These are phyloP conservation scores for Pygoscelis antarcticus DNA, from an alignment of 2,113 vertebrate species.

Conservation along the genomic window DNA sequence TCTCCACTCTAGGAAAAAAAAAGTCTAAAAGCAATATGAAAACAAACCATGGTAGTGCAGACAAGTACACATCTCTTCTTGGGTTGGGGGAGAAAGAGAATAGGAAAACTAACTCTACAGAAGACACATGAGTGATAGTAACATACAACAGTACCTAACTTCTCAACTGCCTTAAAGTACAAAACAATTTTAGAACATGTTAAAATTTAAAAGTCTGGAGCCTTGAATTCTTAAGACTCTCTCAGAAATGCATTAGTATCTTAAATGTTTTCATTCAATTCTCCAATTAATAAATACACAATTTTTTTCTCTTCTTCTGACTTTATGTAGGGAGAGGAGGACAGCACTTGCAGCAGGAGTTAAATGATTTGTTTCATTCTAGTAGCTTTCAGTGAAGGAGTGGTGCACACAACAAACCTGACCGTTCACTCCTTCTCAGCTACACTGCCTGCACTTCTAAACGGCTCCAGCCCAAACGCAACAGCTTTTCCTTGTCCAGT, in stretches of 20 bases:
- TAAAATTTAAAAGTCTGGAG: neutral
- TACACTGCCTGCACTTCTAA: neutral
- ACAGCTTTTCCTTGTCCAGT: neutral
- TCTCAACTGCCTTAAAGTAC: neutral
- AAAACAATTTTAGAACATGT: neutral
- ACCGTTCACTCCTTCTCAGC: neutral
- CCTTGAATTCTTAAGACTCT: neutral
- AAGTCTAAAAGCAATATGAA: neutral
- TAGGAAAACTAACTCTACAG: neutral
- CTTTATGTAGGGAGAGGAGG: neutral
- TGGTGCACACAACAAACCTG: neutral
- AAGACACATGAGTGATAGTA: neutral
- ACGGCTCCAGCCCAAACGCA: neutral
- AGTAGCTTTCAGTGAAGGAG: neutral
- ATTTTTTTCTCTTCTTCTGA: neutral
- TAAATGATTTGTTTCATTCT: neutral
- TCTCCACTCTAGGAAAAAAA: neutral
- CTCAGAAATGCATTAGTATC: neutral
- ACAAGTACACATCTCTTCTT: neutral
- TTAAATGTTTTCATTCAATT: neutral
- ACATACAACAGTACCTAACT: neutral
- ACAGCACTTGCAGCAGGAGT: neutral
- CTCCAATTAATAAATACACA: neutral
- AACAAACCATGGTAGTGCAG: neutral
- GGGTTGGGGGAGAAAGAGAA: neutral